Evolutionary conservation across 2,888 invertebrate genomes (phyloP), one percentile per base, ranked within the genome.

Genomic region (Glaucopsyche alexis): DNA sequence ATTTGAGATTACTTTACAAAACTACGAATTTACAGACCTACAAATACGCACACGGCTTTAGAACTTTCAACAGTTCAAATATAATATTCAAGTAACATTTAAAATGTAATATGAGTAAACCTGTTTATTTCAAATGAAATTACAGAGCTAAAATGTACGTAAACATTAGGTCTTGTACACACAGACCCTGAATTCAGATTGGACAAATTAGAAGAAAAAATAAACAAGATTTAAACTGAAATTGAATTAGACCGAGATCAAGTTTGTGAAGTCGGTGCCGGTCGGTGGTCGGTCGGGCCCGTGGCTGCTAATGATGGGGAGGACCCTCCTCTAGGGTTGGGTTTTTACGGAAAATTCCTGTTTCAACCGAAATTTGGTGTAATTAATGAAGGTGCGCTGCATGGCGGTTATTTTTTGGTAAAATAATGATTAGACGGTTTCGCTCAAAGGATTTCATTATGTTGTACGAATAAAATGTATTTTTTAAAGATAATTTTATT

Each of bases 201-300:
- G 81, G 78, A 78, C 80, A 83, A 86, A 87, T 87, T 86, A 86
- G 84, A 83, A 84, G 81, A 80, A 83, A 84, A 86, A 86, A 86
- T 87, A 90, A 90, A 91, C 88, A 88, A 80, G 81, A 83, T 84
- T 90, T 89, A 89, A 91, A 90, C 90, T 91, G 89, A 85, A 90
- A 90, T 91, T 90, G 86, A 90, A 90, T 91, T 90, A 89, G 85
- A 81, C 80, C 78, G 82, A 84, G 88, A 89, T 90, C 86, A 87
- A 88, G 84, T 88, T 87, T 83, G 83, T 72, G 74, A 75, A 76
- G 78, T 82, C 81, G 80, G 80, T 29, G 60, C 13, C 29, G 13
- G 60, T 60, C 38, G 60, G 29, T 11, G 19, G 60, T 11, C 60
- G 60, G 55, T 19, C 80, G 81, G 81, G 84, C 81, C 77, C 81